A percentile compares a stretch with the other conserved stretches of the same genome.
phyloP scores from a whole-genome alignment of 2,888 invertebrate species.

The Stramonita haemastoma region DNA sequence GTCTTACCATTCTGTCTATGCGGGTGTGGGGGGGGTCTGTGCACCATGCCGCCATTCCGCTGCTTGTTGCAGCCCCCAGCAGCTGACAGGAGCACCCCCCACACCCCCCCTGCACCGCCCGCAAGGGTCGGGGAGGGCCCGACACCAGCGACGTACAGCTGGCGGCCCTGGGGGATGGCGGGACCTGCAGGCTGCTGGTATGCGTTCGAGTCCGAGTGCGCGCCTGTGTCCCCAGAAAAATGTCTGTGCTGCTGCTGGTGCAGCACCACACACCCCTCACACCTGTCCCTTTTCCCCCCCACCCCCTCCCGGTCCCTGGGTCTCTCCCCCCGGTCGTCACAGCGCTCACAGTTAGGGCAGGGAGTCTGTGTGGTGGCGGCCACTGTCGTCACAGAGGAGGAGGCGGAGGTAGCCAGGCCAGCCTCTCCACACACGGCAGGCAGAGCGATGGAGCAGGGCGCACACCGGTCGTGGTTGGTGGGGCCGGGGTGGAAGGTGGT shows the following conservation, averaged over 20 bases:
- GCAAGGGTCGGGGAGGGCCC: background rate
- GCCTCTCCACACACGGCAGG: conserved; percentile 40
- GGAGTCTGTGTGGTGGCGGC: conserved; percentile 33
- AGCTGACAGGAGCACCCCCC: conserved; percentile 37
- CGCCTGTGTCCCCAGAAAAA: background rate
- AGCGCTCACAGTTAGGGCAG: conserved; percentile 36
- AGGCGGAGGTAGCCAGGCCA: background rate
- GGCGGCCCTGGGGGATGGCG: conserved; percentile 22
- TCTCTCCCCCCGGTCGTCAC: conserved; percentile 1
- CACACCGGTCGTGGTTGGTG: conserved; percentile 56
- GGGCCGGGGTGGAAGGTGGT: conserved; percentile 69
- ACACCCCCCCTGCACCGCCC: conserved; percentile 15
- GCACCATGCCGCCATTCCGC: conserved; percentile 17
- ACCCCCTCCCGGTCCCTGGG: conserved; percentile 24
- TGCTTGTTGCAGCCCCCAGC: conserved; percentile 28
- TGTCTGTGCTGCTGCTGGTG: conserved; percentile 37
- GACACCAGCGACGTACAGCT: conserved; percentile 14
- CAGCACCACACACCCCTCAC: conserved; percentile 5
- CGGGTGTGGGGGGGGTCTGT: background rate
- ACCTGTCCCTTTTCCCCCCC: background rate
- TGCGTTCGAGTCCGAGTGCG: conserved; percentile 26
- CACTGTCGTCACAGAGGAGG: background rate
- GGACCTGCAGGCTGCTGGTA: conserved; percentile 28
- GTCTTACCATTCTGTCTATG: conserved; percentile 21
- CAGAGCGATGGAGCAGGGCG: conserved; percentile 48